These are phyloP conservation scores for Caenorhabditis zanzibari DNA, from an alignment of 2,888 invertebrate species.

Conservation along the genomic window DNA sequence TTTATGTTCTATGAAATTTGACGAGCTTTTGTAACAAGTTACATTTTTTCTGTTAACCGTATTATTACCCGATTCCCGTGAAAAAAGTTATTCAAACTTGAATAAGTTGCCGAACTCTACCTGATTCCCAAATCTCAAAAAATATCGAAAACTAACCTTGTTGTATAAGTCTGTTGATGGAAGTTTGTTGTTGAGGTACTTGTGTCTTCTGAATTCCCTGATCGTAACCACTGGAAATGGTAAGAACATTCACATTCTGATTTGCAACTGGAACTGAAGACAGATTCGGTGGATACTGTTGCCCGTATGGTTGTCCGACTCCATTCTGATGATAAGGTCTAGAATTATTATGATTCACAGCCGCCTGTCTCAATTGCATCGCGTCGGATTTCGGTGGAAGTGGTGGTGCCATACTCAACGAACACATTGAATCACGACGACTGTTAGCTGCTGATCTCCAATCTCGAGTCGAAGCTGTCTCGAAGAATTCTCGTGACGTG, in stretches of 20 bases:
- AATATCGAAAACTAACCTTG: constrained; percentile 28
- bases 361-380: constrained; percentile 63
- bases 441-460: constrained; percentile 53
- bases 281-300: constrained; percentile 25
- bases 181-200: constrained; percentile 38
- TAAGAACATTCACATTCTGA: constrained; percentile 44
- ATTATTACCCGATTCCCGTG: too few relatives aligned
- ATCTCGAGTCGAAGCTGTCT: constrained; percentile 47
- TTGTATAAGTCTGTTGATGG: constrained; percentile 38
- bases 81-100: too few relatives aligned
- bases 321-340: constrained; percentile 35
- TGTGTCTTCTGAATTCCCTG: constrained; percentile 23
- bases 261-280: constrained; percentile 19
- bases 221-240: constrained; percentile 43
- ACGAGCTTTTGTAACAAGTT: too few relatives aligned
- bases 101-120: too few relatives aligned
- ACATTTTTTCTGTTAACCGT: too few relatives aligned
- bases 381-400: constrained; percentile 71
- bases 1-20: too few relatives aligned
- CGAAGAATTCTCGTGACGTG: constrained; percentile 66
- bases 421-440: constrained; percentile 59
- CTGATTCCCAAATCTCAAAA: too few relatives aligned
- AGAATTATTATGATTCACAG: constrained; percentile 24
- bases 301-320: constrained; percentile 10
- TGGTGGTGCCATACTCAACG: constrained; percentile 57